Evolutionary conservation across 92 coral and sea anemone genomes (phyloP), one percentile per base, ranked within the genome.

Genomic region (Heliopora coerulea): DNA sequence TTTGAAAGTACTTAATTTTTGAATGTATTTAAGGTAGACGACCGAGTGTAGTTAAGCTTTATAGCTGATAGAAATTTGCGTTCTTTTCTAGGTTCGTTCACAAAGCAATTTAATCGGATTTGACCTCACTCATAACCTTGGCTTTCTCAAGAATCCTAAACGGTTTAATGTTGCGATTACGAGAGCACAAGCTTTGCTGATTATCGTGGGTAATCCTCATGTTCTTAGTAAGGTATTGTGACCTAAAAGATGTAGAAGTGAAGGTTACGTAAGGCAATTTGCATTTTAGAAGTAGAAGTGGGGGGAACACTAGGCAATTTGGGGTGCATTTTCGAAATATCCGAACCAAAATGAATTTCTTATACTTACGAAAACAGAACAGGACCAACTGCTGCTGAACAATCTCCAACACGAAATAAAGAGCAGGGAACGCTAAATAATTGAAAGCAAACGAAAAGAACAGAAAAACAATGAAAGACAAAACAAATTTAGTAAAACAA

Each of bases 91-190:
- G 99, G 99, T 95, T 27, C 90, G 96, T 48, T 90, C 99, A 59
- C 76, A 81, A 42, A 87, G 84, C 64, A 79, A 78, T 35, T 58
- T 88, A 65, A 85, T 95, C 31, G 96, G 86, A 12, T 80, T 83
- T 18, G 96, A 95, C 73, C 83, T 85, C 62, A 73, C 73, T 35
- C 99, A 95, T 59, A 86, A 85, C 46, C 82, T 95, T 61, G 96
- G 96, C 23, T 95, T 95, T 75, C 89, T 95, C 33, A 88, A 91
- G 56, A 95, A 90, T 75, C 99, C 99, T 28, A 95, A 95, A 83
- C 83, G 99, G 15, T 95, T 95, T 72, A 95, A 90, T 80, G 99
- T 95, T 56, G 96, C 96, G 21, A 86, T 95, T 62, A 95, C 99
- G 72, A 85, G 99, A 30, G 96, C 99, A 69, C 99, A 95, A 85